Evolutionary conservation across 2,888 invertebrate species (phyloP).

Genomic region (Anodontia alba): DNA sequence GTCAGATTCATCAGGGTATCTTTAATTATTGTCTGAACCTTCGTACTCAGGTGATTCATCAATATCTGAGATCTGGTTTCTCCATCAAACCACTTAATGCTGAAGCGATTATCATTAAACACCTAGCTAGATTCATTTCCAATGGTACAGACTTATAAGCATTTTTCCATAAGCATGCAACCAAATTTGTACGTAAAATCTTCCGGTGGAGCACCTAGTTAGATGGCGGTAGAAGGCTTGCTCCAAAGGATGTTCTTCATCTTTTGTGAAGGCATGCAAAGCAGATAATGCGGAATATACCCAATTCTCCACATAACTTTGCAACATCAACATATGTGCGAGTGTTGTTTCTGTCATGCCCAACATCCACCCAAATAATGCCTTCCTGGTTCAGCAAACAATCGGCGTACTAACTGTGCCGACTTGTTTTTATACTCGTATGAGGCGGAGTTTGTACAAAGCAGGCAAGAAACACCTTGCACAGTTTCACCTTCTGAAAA

Average conservation of each 20-base stretch:
- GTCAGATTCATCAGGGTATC: slow-evolving; percentile 4
- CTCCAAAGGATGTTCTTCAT: background rate
- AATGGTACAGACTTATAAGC: background rate
- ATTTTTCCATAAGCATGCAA: slow-evolving; percentile 16
- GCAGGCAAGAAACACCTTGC: no score
- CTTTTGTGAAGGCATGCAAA: slow-evolving; percentile 29
- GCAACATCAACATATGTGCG: background rate
- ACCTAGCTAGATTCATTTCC: background rate
- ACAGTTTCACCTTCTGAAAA: no score
- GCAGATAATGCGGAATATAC: no score
- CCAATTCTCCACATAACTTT: background rate
- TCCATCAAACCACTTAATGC: slow-evolving; percentile 25
- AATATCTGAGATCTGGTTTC: slow-evolving; percentile 11
- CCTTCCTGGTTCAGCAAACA: no score
- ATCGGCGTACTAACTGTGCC: no score
- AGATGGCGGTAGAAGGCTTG: no score
- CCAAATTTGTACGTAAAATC: background rate
- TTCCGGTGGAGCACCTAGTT: slow-evolving; percentile 2
- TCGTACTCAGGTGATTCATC: background rate
- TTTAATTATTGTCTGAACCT: background rate
- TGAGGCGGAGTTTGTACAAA: no score
- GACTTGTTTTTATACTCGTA: no score
- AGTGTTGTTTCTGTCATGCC: background rate
- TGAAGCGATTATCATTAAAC: no score
- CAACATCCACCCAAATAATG: no score